Base-by-base conservation (phyloP, 2,888 invertebrate species). In the Lasioglossum malachurum region DNA sequence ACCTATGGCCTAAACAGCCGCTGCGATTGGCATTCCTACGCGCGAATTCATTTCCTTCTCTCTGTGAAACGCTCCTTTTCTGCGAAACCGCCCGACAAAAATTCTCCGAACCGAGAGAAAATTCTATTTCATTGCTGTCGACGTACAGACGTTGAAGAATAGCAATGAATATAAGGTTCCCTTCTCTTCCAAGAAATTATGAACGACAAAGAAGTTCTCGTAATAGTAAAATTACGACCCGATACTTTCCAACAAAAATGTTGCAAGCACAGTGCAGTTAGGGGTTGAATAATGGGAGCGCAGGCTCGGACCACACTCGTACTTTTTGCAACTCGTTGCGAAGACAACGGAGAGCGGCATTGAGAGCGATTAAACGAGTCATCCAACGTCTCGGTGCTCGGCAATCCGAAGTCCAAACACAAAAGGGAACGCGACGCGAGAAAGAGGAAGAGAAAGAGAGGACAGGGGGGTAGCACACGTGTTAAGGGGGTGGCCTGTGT, bases 391-490 rank as follows among this genome's bases (percentile, higher is more conserved):
- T 73, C 71, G 57, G 60, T 76, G 3, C 67, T 23, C 38, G 31
- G 75, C 80, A 78, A 80, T 87, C 80, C 86, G 79, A 86, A 86
- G 75, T 80, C 73, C 75, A 78, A 80, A 86, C 74, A 86, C 80
- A 86, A 87, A 80, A 78, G 86, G 83, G 78, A 53, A 35, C 64
- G 49, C n/a, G 75, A n/a, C 4, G 78, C 71, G 81, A 12, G 60
- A 31, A 14, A 5, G 27, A 60, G 60, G 14, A 16, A 23, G 72
- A 31, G 78, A 73, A 35, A 35, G 35, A 35, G 35, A 35, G 35
- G 35, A 44, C 12, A 12, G 23, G 60, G 72, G 67, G 80, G 41
- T 74, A 87, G 69, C 79, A 80, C 84, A 86, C 81, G 86, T 78
- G 86, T 46, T 23, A 12, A 35, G 14, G 14, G n/a, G 41, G 27